phyloP scores from a whole-genome alignment of 2,113 vertebrate species.

The Vulpes ferrilata region DNA sequence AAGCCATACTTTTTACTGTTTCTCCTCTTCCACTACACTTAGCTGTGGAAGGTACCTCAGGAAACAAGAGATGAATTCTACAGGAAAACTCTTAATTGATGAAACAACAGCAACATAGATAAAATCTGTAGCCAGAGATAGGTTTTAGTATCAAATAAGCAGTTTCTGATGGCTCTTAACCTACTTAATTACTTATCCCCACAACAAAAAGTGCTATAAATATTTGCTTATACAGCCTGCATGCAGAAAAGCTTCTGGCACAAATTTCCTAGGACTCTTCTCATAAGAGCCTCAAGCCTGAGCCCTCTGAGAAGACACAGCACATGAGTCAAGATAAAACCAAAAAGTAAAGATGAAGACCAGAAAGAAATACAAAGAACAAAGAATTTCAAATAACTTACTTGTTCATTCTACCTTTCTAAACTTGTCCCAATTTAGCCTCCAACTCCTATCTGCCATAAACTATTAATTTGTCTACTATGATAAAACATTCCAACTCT shows the following conservation, averaged over 20 bases:
- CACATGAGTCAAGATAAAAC: conserved; percentile 52
- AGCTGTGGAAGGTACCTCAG: conserved; percentile 2
- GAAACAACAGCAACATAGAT: conserved; percentile 1
- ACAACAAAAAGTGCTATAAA: conserved; percentile 39
- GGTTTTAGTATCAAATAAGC: not conserved
- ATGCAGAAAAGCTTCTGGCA: conserved; percentile 33
- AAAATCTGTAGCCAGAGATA: not conserved
- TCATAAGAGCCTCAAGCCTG: not conserved
- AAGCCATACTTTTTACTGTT: not conserved
- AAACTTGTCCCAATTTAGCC: not conserved
- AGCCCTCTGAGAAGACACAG: conserved; percentile 49
- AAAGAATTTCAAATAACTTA: conserved; percentile 12
- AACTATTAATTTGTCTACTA: conserved; percentile 1
- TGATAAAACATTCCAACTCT: conserved; percentile 45
- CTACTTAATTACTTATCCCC: not conserved
- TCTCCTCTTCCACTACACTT: conserved; percentile 26
- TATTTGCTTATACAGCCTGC: not conserved
- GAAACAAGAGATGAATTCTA: conserved; percentile 42
- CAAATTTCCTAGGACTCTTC: conserved; percentile 6
- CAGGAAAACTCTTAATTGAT: conserved; percentile 34
- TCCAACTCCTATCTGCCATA: not conserved
- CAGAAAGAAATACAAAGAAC: conserved; percentile 43
- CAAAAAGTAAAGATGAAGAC: conserved; percentile 4
- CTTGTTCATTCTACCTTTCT: conserved; percentile 27
- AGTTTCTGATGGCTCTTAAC: not conserved